phyloP scores from a whole-genome alignment of 2,888 invertebrate genomes.

The Thera britannica region DNA sequence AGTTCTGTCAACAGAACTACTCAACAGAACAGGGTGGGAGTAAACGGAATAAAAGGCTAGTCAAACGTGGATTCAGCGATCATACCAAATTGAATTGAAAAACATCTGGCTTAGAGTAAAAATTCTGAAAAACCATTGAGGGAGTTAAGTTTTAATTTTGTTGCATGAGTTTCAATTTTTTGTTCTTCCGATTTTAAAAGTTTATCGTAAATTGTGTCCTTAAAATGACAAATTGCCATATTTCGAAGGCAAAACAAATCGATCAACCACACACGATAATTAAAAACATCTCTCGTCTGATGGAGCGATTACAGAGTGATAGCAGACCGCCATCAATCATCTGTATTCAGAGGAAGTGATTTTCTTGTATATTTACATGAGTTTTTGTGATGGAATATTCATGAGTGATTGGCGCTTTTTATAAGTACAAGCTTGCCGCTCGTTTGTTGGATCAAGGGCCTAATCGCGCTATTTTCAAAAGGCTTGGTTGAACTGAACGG shows the following conservation, averaged over 20 bases:
- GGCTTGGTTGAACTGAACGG: too few relatives aligned
- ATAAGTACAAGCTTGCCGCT: neutral
- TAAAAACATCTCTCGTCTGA: slow-evolving; percentile 42
- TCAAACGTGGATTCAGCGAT: too few relatives aligned
- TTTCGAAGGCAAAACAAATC: slow-evolving; percentile 30
- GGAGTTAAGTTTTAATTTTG: too few relatives aligned
- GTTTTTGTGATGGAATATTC: slow-evolving; percentile 31
- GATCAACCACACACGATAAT: slow-evolving; percentile 39
- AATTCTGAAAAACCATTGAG: too few relatives aligned
- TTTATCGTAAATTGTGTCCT: neutral
- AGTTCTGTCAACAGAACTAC: too few relatives aligned
- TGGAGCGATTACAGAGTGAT: slow-evolving; percentile 42
- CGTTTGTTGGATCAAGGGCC: neutral
- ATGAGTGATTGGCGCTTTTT: slow-evolving; percentile 24
- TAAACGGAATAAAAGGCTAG: too few relatives aligned
- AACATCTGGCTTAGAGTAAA: too few relatives aligned
- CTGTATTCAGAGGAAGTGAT: slow-evolving; percentile 32
- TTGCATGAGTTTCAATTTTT: too few relatives aligned
- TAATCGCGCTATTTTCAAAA: neutral
- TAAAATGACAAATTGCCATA: slow-evolving; percentile 7
- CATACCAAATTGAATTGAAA: too few relatives aligned
- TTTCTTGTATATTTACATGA: slow-evolving; percentile 30
- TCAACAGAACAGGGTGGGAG: too few relatives aligned
- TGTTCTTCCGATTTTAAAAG: too few relatives aligned
- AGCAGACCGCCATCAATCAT: slow-evolving; percentile 39